These are phyloP conservation scores for Cancer borealis DNA, from an alignment of 2,888 invertebrate species.

Conservation along the genomic window DNA sequence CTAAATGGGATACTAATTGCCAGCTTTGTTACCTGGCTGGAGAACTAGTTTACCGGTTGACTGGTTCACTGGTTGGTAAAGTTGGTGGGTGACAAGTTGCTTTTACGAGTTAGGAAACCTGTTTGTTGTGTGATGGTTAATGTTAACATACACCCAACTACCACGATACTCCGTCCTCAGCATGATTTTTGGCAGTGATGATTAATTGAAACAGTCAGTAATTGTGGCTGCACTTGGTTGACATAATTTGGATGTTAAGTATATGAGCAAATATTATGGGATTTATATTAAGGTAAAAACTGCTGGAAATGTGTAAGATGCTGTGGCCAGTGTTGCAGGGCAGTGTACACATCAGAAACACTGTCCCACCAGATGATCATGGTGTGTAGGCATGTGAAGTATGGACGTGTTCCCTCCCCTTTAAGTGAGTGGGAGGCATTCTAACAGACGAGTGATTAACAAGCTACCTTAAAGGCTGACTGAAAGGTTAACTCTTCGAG, in stretches of 20 bases:
- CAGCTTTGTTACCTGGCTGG: neutral
- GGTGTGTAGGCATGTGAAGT: neutral
- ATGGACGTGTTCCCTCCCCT: neutral
- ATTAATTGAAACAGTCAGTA: neutral
- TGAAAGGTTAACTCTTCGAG: neutral
- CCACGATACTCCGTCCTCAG: neutral
- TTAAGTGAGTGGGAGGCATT: constrained; percentile 11
- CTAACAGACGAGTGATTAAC: neutral
- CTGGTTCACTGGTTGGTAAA: neutral
- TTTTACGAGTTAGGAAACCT: neutral
- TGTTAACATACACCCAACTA: neutral
- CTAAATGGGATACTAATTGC: neutral
- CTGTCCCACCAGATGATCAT: neutral
- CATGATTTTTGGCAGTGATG: neutral
- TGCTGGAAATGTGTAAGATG: neutral
- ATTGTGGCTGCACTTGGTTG: neutral
- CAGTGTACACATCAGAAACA: neutral
- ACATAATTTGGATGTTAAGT: too few species aligned
- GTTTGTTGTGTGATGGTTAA: neutral
- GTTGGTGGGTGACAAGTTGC: neutral
- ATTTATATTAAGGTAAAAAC: neutral
- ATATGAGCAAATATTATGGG: neutral
- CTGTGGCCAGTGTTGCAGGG: neutral
- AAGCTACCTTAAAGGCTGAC: neutral
- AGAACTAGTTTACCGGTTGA: neutral